Percentiles rank a stretch among this genome's conserved stretches.
phyloP scores from a whole-genome alignment of 2,113 vertebrate genomes.

The Heptranchias perlo region DNA sequence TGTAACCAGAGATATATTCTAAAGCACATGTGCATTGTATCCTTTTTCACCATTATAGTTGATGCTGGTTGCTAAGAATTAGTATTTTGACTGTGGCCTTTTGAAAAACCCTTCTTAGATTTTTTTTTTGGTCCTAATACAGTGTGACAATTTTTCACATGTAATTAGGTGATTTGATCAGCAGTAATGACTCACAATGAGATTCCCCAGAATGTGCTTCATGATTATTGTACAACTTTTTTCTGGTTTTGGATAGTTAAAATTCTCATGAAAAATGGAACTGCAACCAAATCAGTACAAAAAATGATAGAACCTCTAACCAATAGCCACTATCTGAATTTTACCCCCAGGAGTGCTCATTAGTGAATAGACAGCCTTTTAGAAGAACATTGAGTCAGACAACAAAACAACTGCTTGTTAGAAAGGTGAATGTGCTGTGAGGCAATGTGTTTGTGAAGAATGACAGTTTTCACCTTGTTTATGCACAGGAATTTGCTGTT shows the following conservation, averaged over 20 bases:
- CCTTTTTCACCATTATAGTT: not conserved
- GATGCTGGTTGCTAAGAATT: not conserved
- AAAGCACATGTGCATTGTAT: not conserved
- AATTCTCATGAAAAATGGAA: constrained; percentile 18
- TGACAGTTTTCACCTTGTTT: not conserved
- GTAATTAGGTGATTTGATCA: constrained; percentile 28
- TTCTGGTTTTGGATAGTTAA: not conserved
- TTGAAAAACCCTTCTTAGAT: not conserved
- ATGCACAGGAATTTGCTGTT: not conserved
- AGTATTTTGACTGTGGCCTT: not conserved
- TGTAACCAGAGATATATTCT: not conserved
- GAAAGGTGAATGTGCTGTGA: constrained; percentile 2
- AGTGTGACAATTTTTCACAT: not conserved
- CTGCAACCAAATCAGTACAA: not conserved
- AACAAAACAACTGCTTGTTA: constrained; percentile 2
- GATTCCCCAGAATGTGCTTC: not conserved
- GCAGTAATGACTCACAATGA: not conserved
- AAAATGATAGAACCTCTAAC: not conserved
- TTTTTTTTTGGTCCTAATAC: not conserved
- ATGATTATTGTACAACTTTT: constrained; percentile 10
- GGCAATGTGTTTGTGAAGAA: not conserved
- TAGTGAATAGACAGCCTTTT: not conserved
- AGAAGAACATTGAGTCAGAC: not conserved
- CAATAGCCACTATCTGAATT: too few relatives aligned
- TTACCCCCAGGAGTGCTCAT: not conserved